Evolutionary conservation across 2,797 vertebrate genomes (phyloP).

Genomic region (Nannoperca obscura): DNA sequence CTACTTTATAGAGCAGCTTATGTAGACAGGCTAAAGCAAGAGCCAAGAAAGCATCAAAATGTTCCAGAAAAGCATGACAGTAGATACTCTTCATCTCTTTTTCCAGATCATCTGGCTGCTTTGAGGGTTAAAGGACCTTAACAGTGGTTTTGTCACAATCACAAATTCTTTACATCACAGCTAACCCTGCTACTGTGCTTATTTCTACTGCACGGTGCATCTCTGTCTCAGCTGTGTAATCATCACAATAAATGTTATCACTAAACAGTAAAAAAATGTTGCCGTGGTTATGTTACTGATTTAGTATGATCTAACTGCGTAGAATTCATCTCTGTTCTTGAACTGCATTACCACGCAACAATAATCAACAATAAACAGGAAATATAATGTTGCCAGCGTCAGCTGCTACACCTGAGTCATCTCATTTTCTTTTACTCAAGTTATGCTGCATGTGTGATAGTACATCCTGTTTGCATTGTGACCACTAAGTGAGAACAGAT

Average conservation of each 20-base stretch:
- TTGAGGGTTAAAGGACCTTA: slow-evolving; percentile 25
- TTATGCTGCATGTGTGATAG: slow-evolving; percentile 3
- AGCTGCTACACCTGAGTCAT: not conserved
- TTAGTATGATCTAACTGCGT: not conserved
- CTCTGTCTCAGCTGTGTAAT: not conserved
- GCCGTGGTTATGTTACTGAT: not conserved
- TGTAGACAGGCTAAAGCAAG: slow-evolving; percentile 30
- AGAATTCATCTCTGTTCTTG: not conserved
- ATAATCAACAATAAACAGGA: slow-evolving; percentile 41
- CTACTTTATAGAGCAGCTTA: slow-evolving; percentile 36
- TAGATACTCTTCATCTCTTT: slow-evolving; percentile 32
- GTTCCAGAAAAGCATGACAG: slow-evolving; percentile 28
- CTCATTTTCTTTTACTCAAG: not conserved
- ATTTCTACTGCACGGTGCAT: not conserved
- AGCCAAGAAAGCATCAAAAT: slow-evolving; percentile 43
- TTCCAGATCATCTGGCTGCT: slow-evolving; percentile 48
- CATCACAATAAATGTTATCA: not conserved
- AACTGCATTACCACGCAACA: slow-evolving; percentile 19
- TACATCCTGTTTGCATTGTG: slow-evolving; percentile 22
- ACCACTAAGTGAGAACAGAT: slow-evolving; percentile 10
- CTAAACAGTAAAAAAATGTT: not conserved
- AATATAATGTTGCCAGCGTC: slow-evolving; percentile 21
- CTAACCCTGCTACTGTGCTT: not conserved
- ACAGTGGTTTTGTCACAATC: slow-evolving; percentile 15
- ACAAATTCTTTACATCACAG: not conserved